Base-by-base conservation (phyloP, 2,113 vertebrate genomes). In the Oceanodroma tethys region DNA sequence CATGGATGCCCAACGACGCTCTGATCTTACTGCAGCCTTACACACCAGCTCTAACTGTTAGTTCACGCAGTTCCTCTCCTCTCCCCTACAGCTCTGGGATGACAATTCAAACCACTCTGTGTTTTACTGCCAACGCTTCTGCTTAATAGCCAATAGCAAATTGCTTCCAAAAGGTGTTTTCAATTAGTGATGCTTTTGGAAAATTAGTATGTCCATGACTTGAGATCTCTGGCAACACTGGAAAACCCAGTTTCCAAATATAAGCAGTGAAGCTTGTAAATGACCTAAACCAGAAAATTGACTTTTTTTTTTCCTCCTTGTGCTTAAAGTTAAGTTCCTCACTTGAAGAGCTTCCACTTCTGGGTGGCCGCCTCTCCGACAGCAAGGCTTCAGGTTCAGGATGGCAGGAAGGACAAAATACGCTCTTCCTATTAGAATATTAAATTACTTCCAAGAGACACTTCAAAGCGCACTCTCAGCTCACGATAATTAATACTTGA, bases 1-100 rank as follows among this genome's bases (percentile, higher is more conserved):
- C 65, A 53, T 1, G 18, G 80, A 68, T 43, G 60, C 10, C 6
- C 0, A 91, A 56, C 0, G 2, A 65, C 0, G 0, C 11, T 79
- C 42, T 6, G 1, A 42, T 67, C 75, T 78, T 43, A 42, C 11
- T 38, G 14, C 56, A 93, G 65, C 36, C 36, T 72, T 65, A 52
- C 10, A 42, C 60, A 16, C 26, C 8, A 78, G 17, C 29, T 84
- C 67, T 30, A 53, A 52, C 58, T 59, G 11, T 30, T 14, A 40
- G 42, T n/a, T 84, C 3, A 1, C 19, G 47, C 1, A 38, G 60
- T 43, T 95, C 72, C 36, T 91, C 52, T 42, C 65, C 32, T 82
- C 48, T 92, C 25, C 65, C 17, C 13, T 12, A 25, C n/a, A 89
- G 18, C 14, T 20, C 70, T 26, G 47, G 38, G 47, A 92, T 34